Base-by-base conservation (phyloP, 2,797 vertebrate species). In the Moxostoma hubbsi region DNA sequence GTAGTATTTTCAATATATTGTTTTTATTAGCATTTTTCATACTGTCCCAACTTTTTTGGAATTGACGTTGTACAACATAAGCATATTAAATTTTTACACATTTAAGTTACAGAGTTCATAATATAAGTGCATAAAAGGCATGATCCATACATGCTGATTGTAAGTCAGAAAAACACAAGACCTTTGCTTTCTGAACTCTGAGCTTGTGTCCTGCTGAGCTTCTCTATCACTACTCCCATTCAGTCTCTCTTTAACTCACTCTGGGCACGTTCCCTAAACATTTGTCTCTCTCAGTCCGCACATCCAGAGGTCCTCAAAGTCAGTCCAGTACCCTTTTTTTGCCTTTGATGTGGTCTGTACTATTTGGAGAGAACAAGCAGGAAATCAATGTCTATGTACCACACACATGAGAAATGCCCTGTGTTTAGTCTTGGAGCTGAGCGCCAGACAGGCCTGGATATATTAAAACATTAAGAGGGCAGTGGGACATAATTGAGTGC, bases 311-410 rank as follows among this genome's bases (percentile, higher is more conserved):
- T 24, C 16, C 54, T 64, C 49, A 36, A 47, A 67, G 43, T 24
- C 51, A 61, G 24, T 47, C 76, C 59, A 68, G 7, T 77, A 15
- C 8, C 18, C 49, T 50, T 36, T 74, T 64, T 47, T 79, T 75
- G 70, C 61, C 72, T 84, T 87, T 84, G 81, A 65, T 54, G 82
- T 76, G 85, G 61, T 83, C 18, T 81, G 18, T 62, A 65, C 61
- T 72, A 45, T 81, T 36, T 67, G 69, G 12, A 8, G 43, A 55
- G 24, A 73, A 70, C 71, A 79, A 55, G 18, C 62, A 67, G 36
- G 71, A 76, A 74, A 69, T 64, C 24, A 9, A 73, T 72, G 54
- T 50, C 36, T 59, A 64, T 57, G 11, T 57, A 66, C 43, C 58
- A 50, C 11, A 50, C 11, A 74, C 67, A 68, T 61, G 67, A 73